Evolutionary conservation across 1,140 invertebrate species (phyloP).

Genomic region (Spodoptera frugiperda): DNA sequence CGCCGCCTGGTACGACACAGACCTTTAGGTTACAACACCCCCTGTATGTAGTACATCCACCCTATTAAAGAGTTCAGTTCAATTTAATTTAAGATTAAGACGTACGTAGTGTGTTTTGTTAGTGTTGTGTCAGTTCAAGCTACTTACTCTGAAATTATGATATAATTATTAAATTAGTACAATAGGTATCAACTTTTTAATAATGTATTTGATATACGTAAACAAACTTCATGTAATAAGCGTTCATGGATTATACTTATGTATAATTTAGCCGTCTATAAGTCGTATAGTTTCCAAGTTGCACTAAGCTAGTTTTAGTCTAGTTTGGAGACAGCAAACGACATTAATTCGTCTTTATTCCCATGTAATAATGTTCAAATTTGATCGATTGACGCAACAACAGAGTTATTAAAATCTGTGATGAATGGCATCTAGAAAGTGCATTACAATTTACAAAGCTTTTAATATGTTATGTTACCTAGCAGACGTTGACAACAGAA

Average conservation of each 20-base stretch:
- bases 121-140: constrained; percentile 16
- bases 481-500: constrained; percentile 2
- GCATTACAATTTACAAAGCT: constrained; percentile 18
- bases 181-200: neutral
- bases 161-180: constrained; percentile 1
- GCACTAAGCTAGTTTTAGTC: constrained; percentile 59
- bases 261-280: constrained; percentile 26
- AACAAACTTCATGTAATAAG: constrained; percentile 19
- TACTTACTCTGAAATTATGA: constrained; percentile 1
- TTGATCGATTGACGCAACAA: constrained; percentile 27
- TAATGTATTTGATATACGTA: constrained; percentile 15
- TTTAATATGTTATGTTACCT: constrained; percentile 26
- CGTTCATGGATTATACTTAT: constrained; percentile 28
- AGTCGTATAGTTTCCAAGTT: constrained; percentile 51
- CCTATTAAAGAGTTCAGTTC: constrained; percentile 23
- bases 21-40: constrained; percentile 88
- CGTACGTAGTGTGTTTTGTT: constrained; percentile 30
- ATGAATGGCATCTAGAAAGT: constrained; percentile 35
- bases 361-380: constrained; percentile 35
- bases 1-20: constrained; percentile 98
- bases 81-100: constrained; percentile 31
- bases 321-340: constrained; percentile 51
- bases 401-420: constrained; percentile 46
- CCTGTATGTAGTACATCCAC: constrained; percentile 3
- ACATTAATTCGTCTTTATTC: neutral